Conservation (phyloP, 2,113 vertebrate genomes). For the Thunnus thynnus region DNA sequence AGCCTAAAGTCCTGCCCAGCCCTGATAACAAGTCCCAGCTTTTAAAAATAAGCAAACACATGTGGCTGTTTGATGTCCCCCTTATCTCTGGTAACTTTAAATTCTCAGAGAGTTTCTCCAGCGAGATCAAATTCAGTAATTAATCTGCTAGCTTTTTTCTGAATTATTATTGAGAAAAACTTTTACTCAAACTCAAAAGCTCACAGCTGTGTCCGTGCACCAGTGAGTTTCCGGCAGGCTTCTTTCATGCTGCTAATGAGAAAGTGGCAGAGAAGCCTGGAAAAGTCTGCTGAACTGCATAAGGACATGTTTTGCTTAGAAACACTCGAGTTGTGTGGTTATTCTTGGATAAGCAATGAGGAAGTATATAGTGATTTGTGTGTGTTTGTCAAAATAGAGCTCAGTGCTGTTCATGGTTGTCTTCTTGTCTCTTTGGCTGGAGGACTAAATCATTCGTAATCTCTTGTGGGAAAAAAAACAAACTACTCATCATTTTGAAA, state of each 20-base stretch:
- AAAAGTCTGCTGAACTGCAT: slow-evolving; percentile 54
- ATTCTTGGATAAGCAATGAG: slow-evolving; percentile 22
- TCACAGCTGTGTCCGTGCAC: slow-evolving; percentile 54
- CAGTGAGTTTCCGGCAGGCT: slow-evolving; percentile 55
- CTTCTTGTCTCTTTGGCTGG: not conserved
- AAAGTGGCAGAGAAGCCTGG: slow-evolving; percentile 61
- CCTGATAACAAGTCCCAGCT: slow-evolving; percentile 91
- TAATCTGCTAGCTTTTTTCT: slow-evolving; percentile 78
- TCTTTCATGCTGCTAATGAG: slow-evolving; percentile 76
- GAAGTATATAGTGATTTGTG: slow-evolving; percentile 10
- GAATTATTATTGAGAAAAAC: slow-evolving; percentile 72
- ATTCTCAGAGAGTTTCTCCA: slow-evolving; percentile 77
- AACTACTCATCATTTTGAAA: not conserved
- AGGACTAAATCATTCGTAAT: not conserved
- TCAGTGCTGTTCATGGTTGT: not conserved
- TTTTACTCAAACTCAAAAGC: slow-evolving; percentile 72
- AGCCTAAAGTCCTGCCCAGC: slow-evolving; percentile 82
- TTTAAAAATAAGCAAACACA: slow-evolving; percentile 91
- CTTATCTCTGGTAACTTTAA: slow-evolving; percentile 85
- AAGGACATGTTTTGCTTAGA: slow-evolving; percentile 57
- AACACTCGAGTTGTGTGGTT: slow-evolving; percentile 43
- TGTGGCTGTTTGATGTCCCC: slow-evolving; percentile 89
- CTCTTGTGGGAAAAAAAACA: not conserved
- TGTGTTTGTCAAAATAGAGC: not conserved
- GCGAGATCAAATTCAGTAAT: slow-evolving; percentile 83